Evolutionary conservation across 1,140 invertebrate species (phyloP).

Genomic region (Arctopsyche grandis): DNA sequence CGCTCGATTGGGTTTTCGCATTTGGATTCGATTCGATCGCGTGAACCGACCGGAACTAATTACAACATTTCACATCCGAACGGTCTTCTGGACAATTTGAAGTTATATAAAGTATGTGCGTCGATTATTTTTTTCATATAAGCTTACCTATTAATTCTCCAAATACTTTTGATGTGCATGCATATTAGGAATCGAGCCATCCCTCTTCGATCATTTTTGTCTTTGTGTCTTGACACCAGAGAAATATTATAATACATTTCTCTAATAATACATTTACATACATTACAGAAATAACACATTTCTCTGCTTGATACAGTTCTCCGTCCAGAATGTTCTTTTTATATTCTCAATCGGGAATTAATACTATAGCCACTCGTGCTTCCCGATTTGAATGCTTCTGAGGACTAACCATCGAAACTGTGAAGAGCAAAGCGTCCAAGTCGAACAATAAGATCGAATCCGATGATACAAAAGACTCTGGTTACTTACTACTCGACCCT

Average conservation of each 20-base stretch:
- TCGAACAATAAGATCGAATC: constrained; percentile 19
- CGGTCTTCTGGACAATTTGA: background rate
- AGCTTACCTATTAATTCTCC: too few species aligned
- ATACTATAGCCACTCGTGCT: background rate
- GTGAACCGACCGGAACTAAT: constrained; percentile 15
- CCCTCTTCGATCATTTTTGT: too few species aligned
- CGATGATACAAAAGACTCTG: background rate
- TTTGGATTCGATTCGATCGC: background rate
- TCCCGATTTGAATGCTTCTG: constrained; percentile 18
- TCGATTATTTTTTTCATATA: too few species aligned
- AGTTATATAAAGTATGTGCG: background rate
- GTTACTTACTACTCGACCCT: background rate
- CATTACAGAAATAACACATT: too few species aligned
- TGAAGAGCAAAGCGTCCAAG: background rate
- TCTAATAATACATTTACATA: too few species aligned
- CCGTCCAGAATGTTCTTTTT: background rate
- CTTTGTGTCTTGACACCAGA: too few species aligned
- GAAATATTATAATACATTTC: too few species aligned
- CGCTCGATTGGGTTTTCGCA: background rate
- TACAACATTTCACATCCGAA: background rate
- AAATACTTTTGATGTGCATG: too few species aligned
- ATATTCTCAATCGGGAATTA: too few species aligned
- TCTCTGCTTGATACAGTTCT: background rate
- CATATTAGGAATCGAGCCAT: too few species aligned
- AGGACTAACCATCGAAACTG: background rate